Percentiles rank a stretch among this genome's conserved stretches.
Evolutionary conservation across 2,113 vertebrate genomes (phyloP).

Genomic region (Oryzias melastigma): DNA sequence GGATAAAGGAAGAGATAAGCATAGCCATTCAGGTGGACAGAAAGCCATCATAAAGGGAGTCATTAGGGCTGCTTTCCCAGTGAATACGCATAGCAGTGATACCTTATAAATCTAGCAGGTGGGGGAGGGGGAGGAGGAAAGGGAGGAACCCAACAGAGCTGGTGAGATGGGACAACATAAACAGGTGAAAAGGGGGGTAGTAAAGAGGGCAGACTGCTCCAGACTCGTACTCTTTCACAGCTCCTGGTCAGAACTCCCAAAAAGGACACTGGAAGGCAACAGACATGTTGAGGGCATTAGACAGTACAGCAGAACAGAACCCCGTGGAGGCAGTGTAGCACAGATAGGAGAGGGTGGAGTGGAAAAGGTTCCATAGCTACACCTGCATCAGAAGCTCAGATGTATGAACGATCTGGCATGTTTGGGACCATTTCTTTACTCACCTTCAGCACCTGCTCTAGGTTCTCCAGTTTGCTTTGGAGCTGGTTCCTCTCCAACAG

Average conservation of each 20-base stretch:
- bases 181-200: slow-evolving; percentile 34
- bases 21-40: slow-evolving; percentile 60
- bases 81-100: slow-evolving; percentile 59
- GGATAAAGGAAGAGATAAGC: slow-evolving; percentile 52
- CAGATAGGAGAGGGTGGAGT: slow-evolving; percentile 25
- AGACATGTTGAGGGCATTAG: slow-evolving; percentile 71
- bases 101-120: slow-evolving; percentile 66
- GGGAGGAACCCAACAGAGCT: slow-evolving; percentile 20
- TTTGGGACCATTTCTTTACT: slow-evolving; percentile 37
- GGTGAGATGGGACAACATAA: slow-evolving; percentile 38
- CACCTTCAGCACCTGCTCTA: slow-evolving; percentile 99
- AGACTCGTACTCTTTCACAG: slow-evolving; percentile 68
- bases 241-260: slow-evolving; percentile 68
- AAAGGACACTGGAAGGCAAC: slow-evolving; percentile 72
- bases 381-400: slow-evolving; percentile 30
- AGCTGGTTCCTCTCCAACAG: slow-evolving; percentile 86
- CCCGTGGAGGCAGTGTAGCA: slow-evolving; percentile 46
- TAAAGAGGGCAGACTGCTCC: slow-evolving; percentile 55
- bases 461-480: slow-evolving; percentile 99
- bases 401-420: background rate
- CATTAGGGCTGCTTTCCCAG: slow-evolving; percentile 41
- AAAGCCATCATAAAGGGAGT: slow-evolving; percentile 60
- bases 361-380: slow-evolving; percentile 35
- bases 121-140: slow-evolving; percentile 25
- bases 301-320: slow-evolving; percentile 45